phyloP scores from a whole-genome alignment of 2,113 vertebrate genomes.

The Loxodonta africana region DNA sequence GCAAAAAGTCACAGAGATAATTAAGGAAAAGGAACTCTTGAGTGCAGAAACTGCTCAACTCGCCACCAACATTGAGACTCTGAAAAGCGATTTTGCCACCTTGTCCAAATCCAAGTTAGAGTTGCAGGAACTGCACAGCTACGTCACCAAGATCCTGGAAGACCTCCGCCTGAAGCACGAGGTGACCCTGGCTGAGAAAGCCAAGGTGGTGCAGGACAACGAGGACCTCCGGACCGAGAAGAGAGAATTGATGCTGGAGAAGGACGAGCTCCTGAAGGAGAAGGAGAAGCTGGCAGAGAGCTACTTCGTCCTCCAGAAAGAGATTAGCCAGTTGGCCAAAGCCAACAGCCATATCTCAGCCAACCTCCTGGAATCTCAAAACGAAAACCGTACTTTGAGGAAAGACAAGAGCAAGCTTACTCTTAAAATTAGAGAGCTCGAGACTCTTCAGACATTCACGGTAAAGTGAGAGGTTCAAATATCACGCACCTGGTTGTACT shows the following conservation, averaged over 20 bases:
- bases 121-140: constrained; percentile 84
- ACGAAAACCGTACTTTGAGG: constrained; percentile 89
- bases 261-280: constrained; percentile 84
- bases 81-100: constrained; percentile 85
- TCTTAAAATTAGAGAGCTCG: constrained; percentile 91
- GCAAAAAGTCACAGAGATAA: constrained; percentile 83
- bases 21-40: constrained; percentile 86
- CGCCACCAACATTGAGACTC: constrained; percentile 84
- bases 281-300: constrained; percentile 83
- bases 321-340: constrained; percentile 84
- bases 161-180: constrained; percentile 86
- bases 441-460: constrained; percentile 92
- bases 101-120: constrained; percentile 88
- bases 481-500: constrained; percentile 84
- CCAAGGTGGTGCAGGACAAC: constrained; percentile 83
- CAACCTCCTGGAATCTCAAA: constrained; percentile 87
- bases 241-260: constrained; percentile 75
- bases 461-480: constrained; percentile 93
- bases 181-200: constrained; percentile 81
- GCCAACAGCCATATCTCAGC: constrained; percentile 87
- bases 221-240: constrained; percentile 83
- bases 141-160: constrained; percentile 86
- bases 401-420: constrained; percentile 90
- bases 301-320: constrained; percentile 82
- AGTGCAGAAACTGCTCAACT: constrained; percentile 85